Base-by-base conservation (phyloP, 2,113 vertebrate genomes). In the Phaethornis superciliosus region DNA sequence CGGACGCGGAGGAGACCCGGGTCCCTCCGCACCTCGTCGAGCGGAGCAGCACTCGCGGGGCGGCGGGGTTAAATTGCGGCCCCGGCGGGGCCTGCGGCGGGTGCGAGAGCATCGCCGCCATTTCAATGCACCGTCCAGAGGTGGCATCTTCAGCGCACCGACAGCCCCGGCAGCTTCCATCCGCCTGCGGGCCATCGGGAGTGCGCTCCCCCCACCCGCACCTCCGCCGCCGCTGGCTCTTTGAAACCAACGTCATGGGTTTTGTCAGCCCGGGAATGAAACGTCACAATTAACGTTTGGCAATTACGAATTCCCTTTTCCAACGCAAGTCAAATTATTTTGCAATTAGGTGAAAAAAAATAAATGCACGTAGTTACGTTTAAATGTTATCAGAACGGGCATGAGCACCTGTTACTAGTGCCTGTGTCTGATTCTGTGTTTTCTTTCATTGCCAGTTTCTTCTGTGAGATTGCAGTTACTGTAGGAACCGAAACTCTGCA, bases 241-340 rank as follows among this genome's bases (percentile, higher is more conserved):
- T 1, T 7, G 23, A 15, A 4, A 16, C n/a, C 15, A 8, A 16
- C 7, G 0, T 0, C 12, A 2, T 1, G 24, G 16, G 5, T 24
- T 14, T 22, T 13, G 28, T 9, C 26, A 30, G 19, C 10, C 26
- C 3, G 35, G 23, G 15, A 51, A 3, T 6, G 7, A 3, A 6
- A 6, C 2, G 13, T 7, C 44, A 2, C 22, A 20, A n/a, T 8
- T 22, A 9, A 7, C 8, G 0, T 4, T 26, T 8, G 19, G n/a
- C 33, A 3, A 1, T 12, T 64, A 12, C 5, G 19, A 62, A 58
- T 40, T 15, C 12, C 6, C n/a, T 2, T 54, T 44, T n/a, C 46
- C n/a, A 52, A 5, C 1, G 5, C 33, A 7, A 44, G 13, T 5
- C 54, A 9, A 21, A 7, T 15, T 28, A 4, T 19, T 47, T 32